Evolutionary conservation across 2,797 vertebrate genomes (phyloP), one percentile per base, ranked within the genome.

Genomic region (Nannoperca obscura): DNA sequence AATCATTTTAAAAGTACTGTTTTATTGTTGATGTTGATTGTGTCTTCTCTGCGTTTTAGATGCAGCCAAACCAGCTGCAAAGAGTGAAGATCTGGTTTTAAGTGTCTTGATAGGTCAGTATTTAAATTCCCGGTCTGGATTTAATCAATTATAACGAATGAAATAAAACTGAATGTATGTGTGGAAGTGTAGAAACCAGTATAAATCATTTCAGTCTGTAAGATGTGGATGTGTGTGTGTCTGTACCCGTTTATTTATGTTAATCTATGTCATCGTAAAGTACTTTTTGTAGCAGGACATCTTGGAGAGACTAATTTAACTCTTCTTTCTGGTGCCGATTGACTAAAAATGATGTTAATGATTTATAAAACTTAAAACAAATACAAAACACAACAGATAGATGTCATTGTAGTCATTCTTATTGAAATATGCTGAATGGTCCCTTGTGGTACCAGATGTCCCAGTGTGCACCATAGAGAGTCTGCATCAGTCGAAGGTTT

Each of bases 71-170:
- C 95, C 96, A n/a, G 95, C 97, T 61, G 95, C 96, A 34, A 99
- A 97, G 95, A 97, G 94, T 62, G 98, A 99, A 94, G 98, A 99
- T 89, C 95, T 99, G 68, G 97, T 99, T 76, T 95, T 97, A 71
- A 97, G 97, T 61, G 94, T 99, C 85, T 93, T 99, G 85, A 97
- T 97, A 90, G 98, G 98, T 99, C 93, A 95, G 93, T 82, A 22
- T 70, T 68, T 0, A n/a, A 63, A 72, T 27, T 14, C 14, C 20
- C 5, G 0, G 22, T 7, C 20, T 38, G 10, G n/a, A 34, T 24
- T 15, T 2, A 53, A 13, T 57, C 11, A 44, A 4, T 27, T 13
- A 19, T 20, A 7, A 10, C 44, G 4, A 30, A 19, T 57, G n/a
- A 12, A 3, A 55, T 5, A 10, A 62, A 62, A 30, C 4, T n/a